Conservation (phyloP, 2,113 vertebrate species). For the Onychostruthus taczanowskii region DNA sequence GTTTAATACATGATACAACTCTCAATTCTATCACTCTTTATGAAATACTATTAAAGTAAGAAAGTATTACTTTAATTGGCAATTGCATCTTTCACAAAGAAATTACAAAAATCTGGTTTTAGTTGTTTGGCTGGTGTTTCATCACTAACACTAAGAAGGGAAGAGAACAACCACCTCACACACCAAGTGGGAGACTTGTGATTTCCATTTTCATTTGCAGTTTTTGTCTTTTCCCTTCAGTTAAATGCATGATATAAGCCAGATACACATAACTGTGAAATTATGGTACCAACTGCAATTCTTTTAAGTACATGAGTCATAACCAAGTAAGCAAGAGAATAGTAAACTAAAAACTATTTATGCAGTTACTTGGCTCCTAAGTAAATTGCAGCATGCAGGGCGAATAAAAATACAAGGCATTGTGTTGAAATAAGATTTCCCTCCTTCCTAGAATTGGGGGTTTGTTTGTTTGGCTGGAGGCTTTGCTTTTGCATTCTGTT, state of each 20-base stretch:
- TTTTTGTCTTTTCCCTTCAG: conserved; percentile 21
- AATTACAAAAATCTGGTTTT: neutral
- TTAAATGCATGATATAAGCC: neutral
- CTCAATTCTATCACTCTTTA: neutral
- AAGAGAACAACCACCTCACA: neutral
- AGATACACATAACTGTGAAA: conserved; percentile 31
- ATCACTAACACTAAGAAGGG: neutral
- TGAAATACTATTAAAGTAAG: neutral
- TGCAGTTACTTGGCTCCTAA: neutral
- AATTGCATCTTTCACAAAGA: neutral
- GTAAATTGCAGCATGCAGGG: neutral
- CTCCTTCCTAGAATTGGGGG: neutral
- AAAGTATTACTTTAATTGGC: neutral
- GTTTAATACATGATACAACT: neutral
- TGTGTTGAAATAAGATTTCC: conserved; percentile 11
- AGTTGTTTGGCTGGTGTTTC: neutral
- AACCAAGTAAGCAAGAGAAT: conserved; percentile 1
- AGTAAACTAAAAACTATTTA: neutral
- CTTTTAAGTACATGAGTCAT: conserved; percentile 15
- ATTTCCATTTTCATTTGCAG: conserved; percentile 29
- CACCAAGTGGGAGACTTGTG: neutral
- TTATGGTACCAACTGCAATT: conserved; percentile 3
- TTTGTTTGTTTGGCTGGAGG: conserved; percentile 16
- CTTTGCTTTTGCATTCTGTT: conserved; percentile 11
- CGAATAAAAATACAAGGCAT: neutral